Evolutionary conservation across 2,888 invertebrate species (phyloP), one percentile per base, ranked within the genome.

Genomic region (Chloromyia formosa): DNA sequence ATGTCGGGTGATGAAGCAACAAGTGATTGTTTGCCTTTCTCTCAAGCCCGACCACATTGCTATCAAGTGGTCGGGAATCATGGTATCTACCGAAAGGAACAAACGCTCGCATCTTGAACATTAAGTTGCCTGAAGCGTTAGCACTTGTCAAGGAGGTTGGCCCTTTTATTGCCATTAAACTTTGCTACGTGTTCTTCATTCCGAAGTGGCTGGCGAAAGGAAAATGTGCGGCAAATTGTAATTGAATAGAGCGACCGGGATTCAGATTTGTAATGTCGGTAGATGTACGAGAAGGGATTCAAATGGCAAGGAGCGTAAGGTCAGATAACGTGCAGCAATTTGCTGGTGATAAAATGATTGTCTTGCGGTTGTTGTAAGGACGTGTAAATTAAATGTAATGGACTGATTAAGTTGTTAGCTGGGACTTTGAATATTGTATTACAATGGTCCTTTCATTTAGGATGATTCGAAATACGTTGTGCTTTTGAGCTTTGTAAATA

Each of bases 171-270:
- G 58, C 71, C 58, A 71, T 71, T 71, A 56, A 71, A 71, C 71
- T 71, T 71, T 18, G 71, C 56, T 71, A 71, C 71, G 71, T 71
- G 71, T 40, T 71, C 7, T 56, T 56, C 58, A 71, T 71, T 53
- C 69, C 58, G 18, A 58, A 71, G 71, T 58, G 42, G 40, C 16
- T 35, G 27, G 42, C 71, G 58, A 71, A 71, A 56, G 71, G 71
- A 71, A 71, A 54, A 56, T 71, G 71, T 71, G 71, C 58, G 71
- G 71, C 40, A 71, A 71, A 71, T 71, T 71, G 71, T 71, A 71
- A 71, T 71, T 71, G 35, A 56, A 71, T 56, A 71, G 71, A 71
- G 27, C 14, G 66, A 45, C 66, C 42, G 14, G 66, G 49, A 22
- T 14, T 66, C 42, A 20, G 56, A 71, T 71, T 71, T 56, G 71